These are phyloP conservation scores for Keiferia lycopersicella DNA, from an alignment of 2,888 invertebrate species.

Conservation along the genomic window DNA sequence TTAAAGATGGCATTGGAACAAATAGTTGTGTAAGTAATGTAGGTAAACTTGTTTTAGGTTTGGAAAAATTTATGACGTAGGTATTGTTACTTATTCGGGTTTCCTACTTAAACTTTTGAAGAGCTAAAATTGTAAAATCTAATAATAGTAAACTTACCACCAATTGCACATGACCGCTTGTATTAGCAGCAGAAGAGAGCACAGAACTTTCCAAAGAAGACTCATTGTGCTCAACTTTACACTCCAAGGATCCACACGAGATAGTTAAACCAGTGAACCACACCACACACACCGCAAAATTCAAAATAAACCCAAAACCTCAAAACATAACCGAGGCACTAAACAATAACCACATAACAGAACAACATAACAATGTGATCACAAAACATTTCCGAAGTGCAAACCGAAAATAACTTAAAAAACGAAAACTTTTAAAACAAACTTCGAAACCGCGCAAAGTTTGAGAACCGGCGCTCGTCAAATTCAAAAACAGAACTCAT, in stretches of 20 bases:
- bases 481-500: slow-evolving; percentile 50
- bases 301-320: slow-evolving; percentile 35
- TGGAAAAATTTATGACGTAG: too few species aligned
- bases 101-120: background rate
- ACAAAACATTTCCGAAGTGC: slow-evolving; percentile 51
- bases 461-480: slow-evolving; percentile 42
- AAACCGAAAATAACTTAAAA: slow-evolving; percentile 45
- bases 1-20: too few species aligned
- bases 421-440: slow-evolving; percentile 58
- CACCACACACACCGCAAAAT: slow-evolving; percentile 37
- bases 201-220: slow-evolving; percentile 70
- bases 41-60: too few species aligned
- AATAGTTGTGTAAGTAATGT: too few species aligned
- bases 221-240: slow-evolving; percentile 59
- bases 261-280: slow-evolving; percentile 27
- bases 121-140: background rate
- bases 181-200: slow-evolving; percentile 58
- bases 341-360: slow-evolving; percentile 58
- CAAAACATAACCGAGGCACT: slow-evolving; percentile 53
- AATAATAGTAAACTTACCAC: slow-evolving; percentile 63
- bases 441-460: slow-evolving; percentile 57
- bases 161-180: slow-evolving; percentile 69
- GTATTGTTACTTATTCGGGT: too few species aligned
- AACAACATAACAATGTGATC: slow-evolving; percentile 61
- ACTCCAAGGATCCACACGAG: slow-evolving; percentile 48